Base-by-base conservation (phyloP, 2,888 invertebrate species). In the Stictocephala bisonia region DNA sequence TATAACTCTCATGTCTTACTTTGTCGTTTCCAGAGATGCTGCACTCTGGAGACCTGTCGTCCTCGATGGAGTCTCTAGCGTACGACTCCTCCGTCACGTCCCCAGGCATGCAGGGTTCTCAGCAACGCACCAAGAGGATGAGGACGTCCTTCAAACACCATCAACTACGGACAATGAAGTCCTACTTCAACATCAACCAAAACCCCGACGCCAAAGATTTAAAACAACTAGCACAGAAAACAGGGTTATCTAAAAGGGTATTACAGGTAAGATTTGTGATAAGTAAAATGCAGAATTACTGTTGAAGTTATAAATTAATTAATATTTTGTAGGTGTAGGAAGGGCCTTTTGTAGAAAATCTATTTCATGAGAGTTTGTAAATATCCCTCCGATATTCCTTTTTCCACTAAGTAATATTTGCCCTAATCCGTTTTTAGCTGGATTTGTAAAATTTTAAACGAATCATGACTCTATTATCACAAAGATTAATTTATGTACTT, bases 181-280 rank as follows among this genome's bases (percentile, higher is more conserved):
- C 96, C 50, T 99, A 99, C 85, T 99, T 99, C 84, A 93, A 96
- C 66, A 93, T 99, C 82, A 99, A 99, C 86, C 99, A 99, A 86
- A 99, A 99, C 85, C 99, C 99, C 0, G 99, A 99, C 83, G 98
- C 99, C 71, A 99, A 99, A 85, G 99, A 99, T 84, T 87, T 99
- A 75, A 99, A 99, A 84, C 97, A 98, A 83, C 86, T 99, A 78
- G 97, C 99, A 0, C 97, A 98, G 85, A 99, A 99, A 86, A 99
- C 99, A 13, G 98, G 98, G 29, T 88, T 99, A 15, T 96, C 97
- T 41, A 99, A 99, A 86, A 89, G 99, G 82, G 99, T 99, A 18
- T 86, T 99, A 73, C 99, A 99, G 93, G 99, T 99, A 84, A 83
- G 80, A 74, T 50, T n/a, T n/a, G n/a, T n/a, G n/a, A n/a, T n/a